Percentiles rank a stretch among this genome's conserved stretches.
phyloP scores from a whole-genome alignment of 64 coral and sea anemone species.

The Montipora sp. region DNA sequence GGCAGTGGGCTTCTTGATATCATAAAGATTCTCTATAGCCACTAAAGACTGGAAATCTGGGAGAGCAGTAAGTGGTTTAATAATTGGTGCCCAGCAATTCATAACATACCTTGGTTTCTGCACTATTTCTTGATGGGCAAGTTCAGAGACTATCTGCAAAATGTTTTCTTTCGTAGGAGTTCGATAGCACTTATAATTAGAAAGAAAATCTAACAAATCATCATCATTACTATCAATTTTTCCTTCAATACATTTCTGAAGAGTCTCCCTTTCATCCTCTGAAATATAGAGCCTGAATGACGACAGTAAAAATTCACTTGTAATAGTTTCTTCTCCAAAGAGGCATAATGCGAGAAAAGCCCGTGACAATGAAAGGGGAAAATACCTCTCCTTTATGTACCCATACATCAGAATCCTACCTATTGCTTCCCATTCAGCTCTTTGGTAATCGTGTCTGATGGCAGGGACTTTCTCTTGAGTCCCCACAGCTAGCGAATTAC shows the following conservation, averaged over 20 bases:
- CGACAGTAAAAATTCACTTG: slow-evolving; percentile 4
- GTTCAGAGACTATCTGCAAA: slow-evolving; percentile 34
- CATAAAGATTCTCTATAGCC: slow-evolving; percentile 59
- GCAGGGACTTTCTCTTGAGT: slow-evolving; percentile 76
- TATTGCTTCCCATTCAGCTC: slow-evolving; percentile 65
- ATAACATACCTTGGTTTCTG: slow-evolving; percentile 64
- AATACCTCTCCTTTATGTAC: slow-evolving; percentile 60
- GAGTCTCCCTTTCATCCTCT: slow-evolving; percentile 56
- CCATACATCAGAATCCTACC: slow-evolving; percentile 69
- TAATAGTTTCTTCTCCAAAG: slow-evolving; percentile 55
- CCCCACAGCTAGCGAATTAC: slow-evolving; percentile 61
- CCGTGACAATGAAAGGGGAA: slow-evolving; percentile 62
- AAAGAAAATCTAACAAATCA: slow-evolving; percentile 51
- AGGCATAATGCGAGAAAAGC: slow-evolving; percentile 60
- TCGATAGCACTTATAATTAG: slow-evolving; percentile 42
- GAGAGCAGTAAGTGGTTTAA: slow-evolving; percentile 12
- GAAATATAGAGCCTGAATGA: slow-evolving; percentile 55
- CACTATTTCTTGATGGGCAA: slow-evolving; percentile 73
- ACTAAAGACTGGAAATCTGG: slow-evolving; percentile 47
- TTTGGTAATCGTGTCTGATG: slow-evolving; percentile 79
- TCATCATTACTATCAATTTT: slow-evolving; percentile 28
- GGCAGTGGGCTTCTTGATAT: slow-evolving; percentile 70
- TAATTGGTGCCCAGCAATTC: slow-evolving; percentile 73
- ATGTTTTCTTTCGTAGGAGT: slow-evolving; percentile 35
- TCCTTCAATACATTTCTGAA: slow-evolving; percentile 54